Conservation (phyloP, 2,797 vertebrate species). For the Leuciscus waleckii region DNA sequence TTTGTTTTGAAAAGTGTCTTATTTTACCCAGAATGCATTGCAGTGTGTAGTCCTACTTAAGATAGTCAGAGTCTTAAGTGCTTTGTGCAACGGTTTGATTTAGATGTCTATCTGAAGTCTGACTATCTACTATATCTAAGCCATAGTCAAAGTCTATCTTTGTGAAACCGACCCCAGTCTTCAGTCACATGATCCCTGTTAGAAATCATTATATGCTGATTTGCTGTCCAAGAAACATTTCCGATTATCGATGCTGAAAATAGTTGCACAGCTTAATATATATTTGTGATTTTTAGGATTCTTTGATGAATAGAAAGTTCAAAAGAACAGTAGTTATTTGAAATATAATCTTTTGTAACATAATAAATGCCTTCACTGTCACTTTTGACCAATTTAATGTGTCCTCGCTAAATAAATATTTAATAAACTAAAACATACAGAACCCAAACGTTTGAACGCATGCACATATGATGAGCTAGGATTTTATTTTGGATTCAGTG, state of each 20-base stretch:
- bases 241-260: too few species aligned
- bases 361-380: neutral
- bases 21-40: too few species aligned
- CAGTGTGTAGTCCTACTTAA: too few species aligned
- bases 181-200: neutral
- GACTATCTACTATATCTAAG: too few species aligned
- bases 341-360: neutral
- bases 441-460: neutral
- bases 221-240: neutral
- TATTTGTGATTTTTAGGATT: too few species aligned
- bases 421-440: neutral
- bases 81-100: too few species aligned
- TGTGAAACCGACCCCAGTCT: neutral
- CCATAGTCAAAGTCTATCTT: too few species aligned
- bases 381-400: neutral
- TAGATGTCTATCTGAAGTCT: too few species aligned
- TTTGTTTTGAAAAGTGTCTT: too few species aligned
- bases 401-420: neutral
- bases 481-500: neutral
- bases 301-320: too few species aligned
- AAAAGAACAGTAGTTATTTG: neutral
- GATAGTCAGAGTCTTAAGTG: too few species aligned
- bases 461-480: neutral
- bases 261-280: too few species aligned
- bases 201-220: neutral